Conservation (phyloP, 2,113 vertebrate species). For the Zingel zingel region DNA sequence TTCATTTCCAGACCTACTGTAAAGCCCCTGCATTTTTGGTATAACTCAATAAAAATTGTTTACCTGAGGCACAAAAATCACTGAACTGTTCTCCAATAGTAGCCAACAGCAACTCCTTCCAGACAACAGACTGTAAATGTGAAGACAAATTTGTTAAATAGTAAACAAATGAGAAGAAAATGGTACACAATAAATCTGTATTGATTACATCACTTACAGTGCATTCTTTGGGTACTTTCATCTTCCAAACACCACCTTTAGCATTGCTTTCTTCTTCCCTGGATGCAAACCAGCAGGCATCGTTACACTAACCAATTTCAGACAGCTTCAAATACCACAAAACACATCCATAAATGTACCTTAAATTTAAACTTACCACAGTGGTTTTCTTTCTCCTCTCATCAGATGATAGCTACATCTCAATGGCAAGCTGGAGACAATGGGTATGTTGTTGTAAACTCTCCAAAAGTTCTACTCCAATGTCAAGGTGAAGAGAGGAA, state of each 20-base stretch:
- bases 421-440: slow-evolving; percentile 89
- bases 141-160: slow-evolving; percentile 13
- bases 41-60: not conserved
- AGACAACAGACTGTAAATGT: slow-evolving; percentile 88
- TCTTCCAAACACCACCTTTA: slow-evolving; percentile 96
- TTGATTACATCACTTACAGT: slow-evolving; percentile 83
- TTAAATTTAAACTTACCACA: slow-evolving; percentile 86
- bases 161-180: not conserved
- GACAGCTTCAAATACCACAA: not conserved
- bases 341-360: not conserved
- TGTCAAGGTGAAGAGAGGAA: slow-evolving; percentile 38
- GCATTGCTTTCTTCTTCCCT: slow-evolving; percentile 99
- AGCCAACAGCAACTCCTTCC: slow-evolving; percentile 96
- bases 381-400: slow-evolving; percentile 93
- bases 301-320: not conserved
- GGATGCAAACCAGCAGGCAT: slow-evolving; percentile 10
- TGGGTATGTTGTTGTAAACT: slow-evolving; percentile 97
- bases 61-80: slow-evolving; percentile 92
- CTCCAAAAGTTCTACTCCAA: slow-evolving; percentile 94
- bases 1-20: too few species aligned
- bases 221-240: slow-evolving; percentile 95
- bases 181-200: not conserved
- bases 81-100: slow-evolving; percentile 97
- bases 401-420: slow-evolving; percentile 96
- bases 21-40: not conserved